Evolutionary conservation across 2,113 vertebrate genomes (phyloP).

Genomic region (Neodontobutis hainanensis): DNA sequence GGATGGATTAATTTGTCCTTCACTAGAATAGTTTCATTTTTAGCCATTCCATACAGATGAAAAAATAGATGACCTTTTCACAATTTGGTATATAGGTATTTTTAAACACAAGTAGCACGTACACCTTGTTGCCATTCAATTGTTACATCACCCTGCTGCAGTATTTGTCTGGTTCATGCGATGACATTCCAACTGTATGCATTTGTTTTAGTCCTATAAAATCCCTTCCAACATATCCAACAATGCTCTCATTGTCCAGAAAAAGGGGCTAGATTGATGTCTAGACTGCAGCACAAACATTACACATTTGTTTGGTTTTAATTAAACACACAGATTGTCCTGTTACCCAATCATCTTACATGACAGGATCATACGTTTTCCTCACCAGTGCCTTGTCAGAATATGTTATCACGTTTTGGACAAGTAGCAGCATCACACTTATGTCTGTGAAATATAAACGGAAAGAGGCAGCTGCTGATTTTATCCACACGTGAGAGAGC

Average conservation of each 20-base stretch:
- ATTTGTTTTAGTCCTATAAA: too few species aligned
- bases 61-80: too few species aligned
- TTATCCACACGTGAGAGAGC: constrained; percentile 49
- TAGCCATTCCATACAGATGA: too few species aligned
- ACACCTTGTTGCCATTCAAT: too few species aligned
- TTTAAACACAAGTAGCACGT: too few species aligned
- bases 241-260: background rate
- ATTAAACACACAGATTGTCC: constrained; percentile 18
- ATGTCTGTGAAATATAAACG: constrained; percentile 45
- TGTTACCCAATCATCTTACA: constrained; percentile 30
- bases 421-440: constrained; percentile 28
- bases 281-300: constrained; percentile 8
- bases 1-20: too few species aligned
- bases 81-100: too few species aligned
- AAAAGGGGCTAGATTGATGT: background rate
- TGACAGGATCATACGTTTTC: constrained; percentile 20
- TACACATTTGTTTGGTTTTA: constrained; percentile 26
- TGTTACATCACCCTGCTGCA: too few species aligned
- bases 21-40: too few species aligned
- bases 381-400: constrained; percentile 7
- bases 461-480: constrained; percentile 44
- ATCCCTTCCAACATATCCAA: too few species aligned
- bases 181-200: too few species aligned
- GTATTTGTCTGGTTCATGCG: too few species aligned
- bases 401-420: constrained; percentile 37